Base-by-base conservation (phyloP, 2,797 vertebrate genomes). In the Poeciliopsis presidionis region DNA sequence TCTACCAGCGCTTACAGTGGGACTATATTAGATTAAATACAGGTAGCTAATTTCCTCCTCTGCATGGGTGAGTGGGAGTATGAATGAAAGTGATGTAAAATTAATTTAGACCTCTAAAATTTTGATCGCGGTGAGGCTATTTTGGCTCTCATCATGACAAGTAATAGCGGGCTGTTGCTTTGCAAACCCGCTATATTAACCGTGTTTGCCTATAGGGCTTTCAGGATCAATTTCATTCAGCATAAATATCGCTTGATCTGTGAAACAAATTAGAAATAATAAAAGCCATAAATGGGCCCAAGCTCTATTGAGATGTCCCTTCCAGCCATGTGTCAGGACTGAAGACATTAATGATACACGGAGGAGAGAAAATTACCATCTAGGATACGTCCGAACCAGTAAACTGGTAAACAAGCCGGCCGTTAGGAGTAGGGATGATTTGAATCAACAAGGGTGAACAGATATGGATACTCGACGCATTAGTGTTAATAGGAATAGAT, bases 401-500 rank as follows among this genome's bases (percentile, higher is more conserved):
- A 98, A 98, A 97, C 97, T 96, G 95, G 97, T 98, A 98, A 99
- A 99, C 97, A 98, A 97, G 97, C 94, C 93, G 95, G 95, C 97
- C 96, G 96, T 99, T 99, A 99, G 97, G 95, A 95, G 96, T 96
- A 93, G 94, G 97, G 97, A 98, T 99, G 97, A 99, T 99, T 98
- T 97, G 97, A 99, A 98, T 98, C 98, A 99, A 99, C 98, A 99
- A 98, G 98, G 98, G 98, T 99, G 98, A 99, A 99, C 97, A 99
- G 97, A 99, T 99, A 97, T 98, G 97, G 98, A 98, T 98, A 98
- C 96, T 99, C 96, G 94, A 95, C 96, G 97, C 97, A 99, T 99
- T 99, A 99, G 97, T 97, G 97, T 98, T 99, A 99, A 99, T 99
- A 99, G 98, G 97, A 99, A 99, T 98, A 99, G 98, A 99, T 99